phyloP scores from a whole-genome alignment of 2,888 invertebrate species.

The Aricia artaxerxes region DNA sequence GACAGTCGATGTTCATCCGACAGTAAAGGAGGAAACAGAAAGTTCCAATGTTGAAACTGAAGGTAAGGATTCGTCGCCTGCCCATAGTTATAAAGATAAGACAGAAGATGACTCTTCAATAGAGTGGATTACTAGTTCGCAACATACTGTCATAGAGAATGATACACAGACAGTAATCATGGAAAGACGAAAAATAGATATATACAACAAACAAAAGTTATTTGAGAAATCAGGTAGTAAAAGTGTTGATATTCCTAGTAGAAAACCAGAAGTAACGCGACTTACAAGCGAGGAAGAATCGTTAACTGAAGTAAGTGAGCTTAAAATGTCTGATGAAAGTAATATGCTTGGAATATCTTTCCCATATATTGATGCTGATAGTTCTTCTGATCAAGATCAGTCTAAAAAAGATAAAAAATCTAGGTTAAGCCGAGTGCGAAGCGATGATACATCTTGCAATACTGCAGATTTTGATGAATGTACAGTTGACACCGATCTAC shows the following conservation, averaged over 20 bases:
- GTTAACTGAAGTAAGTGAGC: constrained; percentile 83
- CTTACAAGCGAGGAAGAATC: constrained; percentile 85
- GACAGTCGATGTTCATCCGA: constrained; percentile 73
- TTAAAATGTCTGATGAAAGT: constrained; percentile 78
- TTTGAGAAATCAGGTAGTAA: constrained; percentile 69
- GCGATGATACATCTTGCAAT: constrained; percentile 86
- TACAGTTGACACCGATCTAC: constrained; percentile 82
- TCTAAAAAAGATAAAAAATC: constrained; percentile 55
- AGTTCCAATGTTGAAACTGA: constrained; percentile 47
- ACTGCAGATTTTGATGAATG: constrained; percentile 85
- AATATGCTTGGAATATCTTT: constrained; percentile 72
- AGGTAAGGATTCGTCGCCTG: constrained; percentile 59
- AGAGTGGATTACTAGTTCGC: constrained; percentile 72
- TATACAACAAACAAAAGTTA: constrained; percentile 79
- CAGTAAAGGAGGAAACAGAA: constrained; percentile 55
- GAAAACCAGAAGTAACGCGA: constrained; percentile 71
- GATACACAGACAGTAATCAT: constrained; percentile 83
- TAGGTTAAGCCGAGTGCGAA: constrained; percentile 74
- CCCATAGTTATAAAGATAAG: constrained; percentile 68
- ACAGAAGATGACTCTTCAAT: constrained; percentile 74
- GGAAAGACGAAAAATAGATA: constrained; percentile 81
- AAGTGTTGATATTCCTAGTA: constrained; percentile 61
- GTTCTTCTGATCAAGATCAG: constrained; percentile 75
- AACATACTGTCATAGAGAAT: constrained; percentile 70
- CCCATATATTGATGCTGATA: constrained; percentile 77